Conservation (phyloP, 64 coral and sea anemone genomes). For the Trachythela sp. region DNA sequence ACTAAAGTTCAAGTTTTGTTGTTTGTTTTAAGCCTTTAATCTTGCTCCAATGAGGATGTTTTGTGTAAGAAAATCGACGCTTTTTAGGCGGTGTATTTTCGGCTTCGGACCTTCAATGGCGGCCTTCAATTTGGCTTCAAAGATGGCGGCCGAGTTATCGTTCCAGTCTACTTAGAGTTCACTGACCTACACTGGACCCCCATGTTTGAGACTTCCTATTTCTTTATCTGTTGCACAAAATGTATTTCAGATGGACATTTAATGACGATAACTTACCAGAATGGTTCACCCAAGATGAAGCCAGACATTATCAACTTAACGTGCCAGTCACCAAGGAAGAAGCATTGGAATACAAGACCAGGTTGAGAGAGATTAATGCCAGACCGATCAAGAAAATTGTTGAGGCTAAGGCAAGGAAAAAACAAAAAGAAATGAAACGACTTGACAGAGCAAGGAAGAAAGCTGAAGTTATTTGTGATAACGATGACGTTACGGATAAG, state of each 20-base stretch:
- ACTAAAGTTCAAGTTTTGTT: too few species aligned
- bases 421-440: conserved; percentile 80
- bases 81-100: too few species aligned
- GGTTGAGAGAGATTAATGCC: conserved; percentile 86
- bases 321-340: conserved; percentile 83
- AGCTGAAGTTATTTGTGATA: conserved; percentile 91
- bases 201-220: too few species aligned
- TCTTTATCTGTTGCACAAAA: background rate
- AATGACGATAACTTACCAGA: conserved; percentile 73
- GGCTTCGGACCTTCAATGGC: too few species aligned
- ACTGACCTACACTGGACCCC: too few species aligned
- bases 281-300: conserved; percentile 82
- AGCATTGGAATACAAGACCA: conserved; percentile 65
- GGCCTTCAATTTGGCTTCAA: too few species aligned
- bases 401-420: conserved; percentile 89
- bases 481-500: conserved; percentile 69
- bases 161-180: too few species aligned
- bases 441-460: conserved; percentile 90
- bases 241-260: conserved; percentile 70
- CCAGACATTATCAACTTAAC: conserved; percentile 56
- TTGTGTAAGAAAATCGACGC: too few species aligned
- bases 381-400: conserved; percentile 95
- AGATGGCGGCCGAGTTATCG: too few species aligned
- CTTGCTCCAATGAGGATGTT: too few species aligned
- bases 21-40: too few species aligned